Base-by-base conservation (phyloP, 2,797 vertebrate species). In the Hippoglossus hippoglossus region DNA sequence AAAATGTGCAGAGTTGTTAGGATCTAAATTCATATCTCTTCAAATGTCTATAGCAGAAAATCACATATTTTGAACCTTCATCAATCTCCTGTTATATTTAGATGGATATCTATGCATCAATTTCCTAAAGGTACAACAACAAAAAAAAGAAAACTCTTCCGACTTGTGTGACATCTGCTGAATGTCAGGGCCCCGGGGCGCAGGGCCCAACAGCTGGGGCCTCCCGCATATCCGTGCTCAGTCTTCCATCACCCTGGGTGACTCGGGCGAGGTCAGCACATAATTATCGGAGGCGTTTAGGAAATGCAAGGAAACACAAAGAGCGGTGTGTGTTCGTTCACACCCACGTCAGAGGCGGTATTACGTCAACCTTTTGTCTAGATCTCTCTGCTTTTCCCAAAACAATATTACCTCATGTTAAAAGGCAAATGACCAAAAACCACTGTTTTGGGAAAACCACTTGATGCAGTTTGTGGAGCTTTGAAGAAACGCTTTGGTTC, bases 401-500 rank as follows among this genome's bases (percentile, higher is more conserved):
- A 65, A 26, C 7, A 13, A 55, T 16, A 73, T 71, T 77, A 81
- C 36, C 24, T 64, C 7, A 1, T 34, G 72, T 51, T 76, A 41
- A 74, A 83, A 77, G 58, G 18, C 13, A 53, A 53, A 80, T 66
- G 39, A 5, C 39, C 41, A 51, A 28, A 22, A 78, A 86, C 71
- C 3, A 59, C 72, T 89, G 89, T 87, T 89, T 81, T 78, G 65
- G 59, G 61, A 4, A 4, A 34, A 77, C 28, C 39, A 31, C 62
- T 70, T 68, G 54, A 60, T 44, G 15, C 28, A n/a, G 52, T 63
- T 77, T 66, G 25, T 72, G 57, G 21, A 16, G 68, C 86, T 88
- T 84, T 87, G 83, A 91, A 91, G 90, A 78, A 73, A 64, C 70
- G 66, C 82, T 86, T 85, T 75, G 77, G 28, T 76, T 82, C 55